Evolutionary conservation across 2,797 vertebrate genomes (phyloP), one percentile per base, ranked within the genome.

Genomic region (Sus cebifrons): DNA sequence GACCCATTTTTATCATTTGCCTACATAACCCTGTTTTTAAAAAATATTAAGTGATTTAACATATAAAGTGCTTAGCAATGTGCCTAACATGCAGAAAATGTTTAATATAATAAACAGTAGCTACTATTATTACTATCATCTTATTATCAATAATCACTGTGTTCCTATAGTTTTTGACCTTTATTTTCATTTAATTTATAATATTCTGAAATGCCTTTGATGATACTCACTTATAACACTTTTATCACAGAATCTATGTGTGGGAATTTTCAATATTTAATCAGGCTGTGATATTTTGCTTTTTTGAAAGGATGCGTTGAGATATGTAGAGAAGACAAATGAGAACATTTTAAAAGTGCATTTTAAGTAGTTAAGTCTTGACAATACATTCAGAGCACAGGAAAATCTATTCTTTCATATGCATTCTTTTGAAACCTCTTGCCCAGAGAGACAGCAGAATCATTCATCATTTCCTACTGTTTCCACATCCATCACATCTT

Each of bases 321-420:
- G 29, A 85, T 90, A 78, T 64, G 49, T 89, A 93, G 73, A 96
- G 96, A 95, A 96, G 60, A 95, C 81, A 93, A 98, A 97, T 95
- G 68, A 96, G 21, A 64, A 78, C 60, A 95, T 91, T 96, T 62
- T 83, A 98, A 83, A 91, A 16, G 67, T 89, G 20, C 60, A 94
- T 94, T 95, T 94, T 96, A 88, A 92, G 70, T 85, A 83, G 67
- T 87, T 95, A 68, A 85, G 96, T 71, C 78, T 93, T 91, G 89
- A 71, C 68, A 75, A 87, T 77, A 62, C 10, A 86, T 92, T 94
- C 60, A 91, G 86, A 91, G n/a, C 44, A 83, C 20, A 93, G 18
- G 32, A 91, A 95, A 85, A 78, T 82, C 56, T 95, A 78, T 95
- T 96, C 49, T 92, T 96, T 91, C n/a, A 64, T 81, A 64, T 64